Evolutionary conservation across 2,113 vertebrate genomes (phyloP), one percentile per base, ranked within the genome.

Genomic region (Platanista minor): DNA sequence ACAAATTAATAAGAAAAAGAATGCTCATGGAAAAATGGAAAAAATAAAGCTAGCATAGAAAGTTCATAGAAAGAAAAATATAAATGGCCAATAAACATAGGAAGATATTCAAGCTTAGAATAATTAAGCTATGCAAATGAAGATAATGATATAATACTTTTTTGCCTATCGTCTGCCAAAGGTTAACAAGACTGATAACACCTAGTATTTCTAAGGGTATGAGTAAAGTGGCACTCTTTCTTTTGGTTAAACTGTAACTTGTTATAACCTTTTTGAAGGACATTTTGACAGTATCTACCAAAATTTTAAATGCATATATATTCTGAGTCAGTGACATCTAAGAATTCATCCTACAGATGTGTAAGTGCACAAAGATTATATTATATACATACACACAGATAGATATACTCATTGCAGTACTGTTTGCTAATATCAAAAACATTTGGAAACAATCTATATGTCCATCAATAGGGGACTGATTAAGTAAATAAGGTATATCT

Each of bases 1-100:
- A 49, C 4, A 90, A 94, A 87, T 93, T 92, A 49, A 54, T 87
- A 93, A 67, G 46, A 69, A 77, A 96, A 86, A 89, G 39, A 88
- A 74, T 46, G 62, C 43, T 91, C 33, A 86, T 3, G 71, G 52
- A 14, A 33, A 93, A 87, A 72, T 61, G 31, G 64, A 69, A 78
- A 74, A 95, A 39, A 20, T 64, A 59, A 84, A 72, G 69, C 5
- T 75, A 90, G 49, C 43, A 88, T 7, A 82, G 31, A 81, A 75
- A 94, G 61, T 84, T 77, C 67, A 87, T 18, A 93, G 43, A 82
- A 87, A 69, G n/a, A 96, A 77, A 61, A n/a, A 31, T 52, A 59
- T 59, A 93, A 84, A 72, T 72, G 52, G 17, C 20, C 66, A 87
- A 59, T 12, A 90, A 87, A 81, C 2, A 71, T 66, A 90, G 59